Evolutionary conservation across 2,797 vertebrate species (phyloP).

Genomic region (Steatocranus sp.): DNA sequence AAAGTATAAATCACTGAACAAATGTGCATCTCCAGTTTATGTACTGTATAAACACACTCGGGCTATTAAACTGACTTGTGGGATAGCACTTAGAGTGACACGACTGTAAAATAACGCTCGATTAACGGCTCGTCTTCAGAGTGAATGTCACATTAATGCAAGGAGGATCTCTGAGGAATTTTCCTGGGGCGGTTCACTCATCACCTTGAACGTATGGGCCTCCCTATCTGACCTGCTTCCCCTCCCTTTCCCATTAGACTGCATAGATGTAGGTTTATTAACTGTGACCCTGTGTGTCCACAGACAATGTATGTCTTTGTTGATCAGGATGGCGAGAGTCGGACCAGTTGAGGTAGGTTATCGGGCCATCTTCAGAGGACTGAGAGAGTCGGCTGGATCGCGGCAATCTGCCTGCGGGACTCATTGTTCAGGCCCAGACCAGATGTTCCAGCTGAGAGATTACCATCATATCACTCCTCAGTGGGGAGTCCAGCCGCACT

Average conservation of each 20-base stretch:
- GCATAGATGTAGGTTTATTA: slow-evolving; percentile 41
- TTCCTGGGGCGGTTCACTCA: neutral
- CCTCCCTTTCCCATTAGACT: slow-evolving; percentile 3
- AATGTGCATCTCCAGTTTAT: neutral
- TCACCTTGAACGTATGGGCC: slow-evolving; percentile 28
- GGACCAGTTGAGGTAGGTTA: slow-evolving; percentile 18
- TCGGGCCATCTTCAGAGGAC: slow-evolving; percentile 28
- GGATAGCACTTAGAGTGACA: neutral
- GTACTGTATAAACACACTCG: neutral
- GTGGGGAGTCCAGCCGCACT: neutral
- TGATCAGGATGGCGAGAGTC: neutral
- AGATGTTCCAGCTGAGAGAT: slow-evolving; percentile 65
- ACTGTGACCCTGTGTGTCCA: neutral
- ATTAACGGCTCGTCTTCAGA: slow-evolving; percentile 15
- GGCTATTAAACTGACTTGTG: slow-evolving; percentile 18
- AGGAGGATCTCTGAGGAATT: slow-evolving; percentile 37
- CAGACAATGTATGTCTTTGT: slow-evolving; percentile 60
- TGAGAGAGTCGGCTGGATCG: neutral
- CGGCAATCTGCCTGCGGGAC: slow-evolving; percentile 17
- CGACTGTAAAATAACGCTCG: slow-evolving; percentile 2
- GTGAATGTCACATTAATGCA: neutral
- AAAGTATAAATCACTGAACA: neutral
- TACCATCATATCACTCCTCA: slow-evolving; percentile 44
- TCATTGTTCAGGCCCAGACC: slow-evolving; percentile 37
- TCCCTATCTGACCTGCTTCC: neutral